Base-by-base conservation (phyloP, 92 coral and sea anemone species). In the Heliopora coerulea region DNA sequence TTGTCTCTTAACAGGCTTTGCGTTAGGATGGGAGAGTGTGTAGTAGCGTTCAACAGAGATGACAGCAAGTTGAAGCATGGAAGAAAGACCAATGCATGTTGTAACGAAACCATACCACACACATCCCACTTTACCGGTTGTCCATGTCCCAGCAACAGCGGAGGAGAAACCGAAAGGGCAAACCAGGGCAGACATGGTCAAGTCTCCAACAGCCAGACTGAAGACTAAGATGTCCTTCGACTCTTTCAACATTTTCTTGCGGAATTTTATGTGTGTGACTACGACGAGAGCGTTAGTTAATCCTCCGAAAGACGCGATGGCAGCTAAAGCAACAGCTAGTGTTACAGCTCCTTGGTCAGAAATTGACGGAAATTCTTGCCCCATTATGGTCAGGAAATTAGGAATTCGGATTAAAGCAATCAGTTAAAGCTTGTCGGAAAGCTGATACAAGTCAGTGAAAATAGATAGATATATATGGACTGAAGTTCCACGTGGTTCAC, bases 131-230 rank as follows among this genome's bases (percentile, higher is more conserved):
- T 54, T 59, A n/a, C 73, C 73, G 39, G 83, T 34, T 28, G 79
- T 65, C 87, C 86, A 80, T 74, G 58, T 82, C 23, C 82, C 49
- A 20, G 70, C 30, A 1, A 83, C 63, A 56, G 84, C 82, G 1
- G 90, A 82, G 20, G 84, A 56, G 28, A 84, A 61, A 6, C 86
- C 91, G 3, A 86, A 56, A 12, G 92, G 85, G 18, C 78, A 40
- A 2, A 82, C 83, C 37, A 81, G 25, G 0, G 74, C 40, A 0
- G 85, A 82, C 77, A 78, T 77, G 28, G 85, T 39, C 65, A 87
- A 83, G 75, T 91, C 90, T 27, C 90, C 86, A 20, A 80, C 14
- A 6, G 97, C 88, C 78, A 91, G 73, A 75, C 92, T 83, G 19
- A 91, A 17, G 7, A 88, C 82, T 21, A 85, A 26, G 0, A 58